phyloP scores from a whole-genome alignment of 2,888 invertebrate species.

The Yponomeuta cagnagella region DNA sequence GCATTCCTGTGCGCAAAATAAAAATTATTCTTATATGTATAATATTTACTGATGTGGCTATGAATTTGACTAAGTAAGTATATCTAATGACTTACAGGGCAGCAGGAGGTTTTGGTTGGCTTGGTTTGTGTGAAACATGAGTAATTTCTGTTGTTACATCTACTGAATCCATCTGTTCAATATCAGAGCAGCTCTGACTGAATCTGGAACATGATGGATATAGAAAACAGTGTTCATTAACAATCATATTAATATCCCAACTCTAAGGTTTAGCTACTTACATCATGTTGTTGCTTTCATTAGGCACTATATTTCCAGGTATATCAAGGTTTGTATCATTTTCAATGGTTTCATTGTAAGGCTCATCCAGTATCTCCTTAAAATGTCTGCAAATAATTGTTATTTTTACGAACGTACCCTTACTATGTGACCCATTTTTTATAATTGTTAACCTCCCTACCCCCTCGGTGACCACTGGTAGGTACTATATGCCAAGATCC shows the following conservation, averaged over 20 bases:
- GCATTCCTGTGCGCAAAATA: slow-evolving; percentile 36
- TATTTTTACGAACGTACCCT: background rate
- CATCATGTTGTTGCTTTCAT: background rate
- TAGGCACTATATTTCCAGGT: background rate
- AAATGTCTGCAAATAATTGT: background rate
- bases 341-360: background rate
- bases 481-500: no score
- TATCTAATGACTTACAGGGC: slow-evolving; percentile 29
- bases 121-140: no score
- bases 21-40: background rate
- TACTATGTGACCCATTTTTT: no score
- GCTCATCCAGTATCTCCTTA: background rate
- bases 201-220: no score
- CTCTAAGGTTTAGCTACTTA: background rate
- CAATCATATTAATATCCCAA: background rate
- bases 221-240: no score
- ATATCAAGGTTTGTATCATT: background rate
- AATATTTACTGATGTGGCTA: no score
- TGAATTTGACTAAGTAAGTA: background rate
- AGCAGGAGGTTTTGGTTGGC: slow-evolving; percentile 26
- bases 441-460: no score
- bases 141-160: no score
- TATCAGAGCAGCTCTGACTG: no score
- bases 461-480: no score
- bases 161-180: no score